Conservation (phyloP, 2,888 invertebrate species). For the Ennomos quercinarius region DNA sequence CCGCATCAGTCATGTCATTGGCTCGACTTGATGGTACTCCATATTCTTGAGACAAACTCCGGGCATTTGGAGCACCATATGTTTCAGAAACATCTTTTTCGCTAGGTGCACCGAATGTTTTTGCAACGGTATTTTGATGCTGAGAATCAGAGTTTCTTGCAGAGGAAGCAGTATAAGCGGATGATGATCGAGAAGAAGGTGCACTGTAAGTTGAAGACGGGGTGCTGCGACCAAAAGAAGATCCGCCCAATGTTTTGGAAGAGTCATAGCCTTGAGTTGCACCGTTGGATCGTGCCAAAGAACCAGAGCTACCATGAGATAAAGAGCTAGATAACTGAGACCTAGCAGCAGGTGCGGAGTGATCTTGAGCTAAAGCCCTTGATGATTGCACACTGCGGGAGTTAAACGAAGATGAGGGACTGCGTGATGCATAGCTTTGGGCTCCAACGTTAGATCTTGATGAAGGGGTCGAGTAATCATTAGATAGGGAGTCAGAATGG, state of each 20-base stretch:
- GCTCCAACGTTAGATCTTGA: slow-evolving; percentile 18
- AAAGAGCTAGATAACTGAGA: slow-evolving; percentile 1
- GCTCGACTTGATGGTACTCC: slow-evolving; percentile 65
- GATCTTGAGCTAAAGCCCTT: not conserved
- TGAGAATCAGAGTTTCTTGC: too few species aligned
- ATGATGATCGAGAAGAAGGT: too few species aligned
- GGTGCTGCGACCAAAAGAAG: too few species aligned
- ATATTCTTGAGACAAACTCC: slow-evolving; percentile 67
- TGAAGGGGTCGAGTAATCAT: not conserved
- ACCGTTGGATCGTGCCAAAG: too few species aligned
- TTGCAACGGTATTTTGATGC: too few species aligned
- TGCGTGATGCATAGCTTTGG: slow-evolving; percentile 1
- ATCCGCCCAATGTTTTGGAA: too few species aligned
- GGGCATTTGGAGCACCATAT: slow-evolving; percentile 69
- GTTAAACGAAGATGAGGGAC: too few species aligned
- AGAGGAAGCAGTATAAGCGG: too few species aligned
- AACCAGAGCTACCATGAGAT: not conserved
- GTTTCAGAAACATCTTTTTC: slow-evolving; percentile 57
- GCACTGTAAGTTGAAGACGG: too few species aligned
- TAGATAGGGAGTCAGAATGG: not conserved
- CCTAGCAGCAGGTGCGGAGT: not conserved
- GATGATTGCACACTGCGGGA: not conserved
- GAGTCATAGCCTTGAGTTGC: too few species aligned
- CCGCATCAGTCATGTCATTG: slow-evolving; percentile 63
- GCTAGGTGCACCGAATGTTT: slow-evolving; percentile 31